Base-by-base conservation (phyloP, 2,113 vertebrate species). In the Heterochromis multidens region DNA sequence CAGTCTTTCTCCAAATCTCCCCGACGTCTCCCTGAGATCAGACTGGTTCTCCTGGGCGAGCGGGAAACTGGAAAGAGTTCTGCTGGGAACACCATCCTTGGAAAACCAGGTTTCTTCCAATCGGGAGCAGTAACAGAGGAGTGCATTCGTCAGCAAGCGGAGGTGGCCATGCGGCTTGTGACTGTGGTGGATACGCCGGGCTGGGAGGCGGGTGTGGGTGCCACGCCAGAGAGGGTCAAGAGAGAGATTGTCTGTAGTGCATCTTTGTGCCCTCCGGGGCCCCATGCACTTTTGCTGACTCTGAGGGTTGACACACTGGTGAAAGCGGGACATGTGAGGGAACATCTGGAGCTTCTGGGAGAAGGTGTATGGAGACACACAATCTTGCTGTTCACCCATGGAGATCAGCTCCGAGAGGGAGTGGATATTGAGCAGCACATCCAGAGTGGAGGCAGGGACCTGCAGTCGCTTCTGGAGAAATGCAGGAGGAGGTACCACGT, bases 51-150 rank as follows among this genome's bases (percentile, higher is more conserved):
- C 5, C 80, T 96, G 87, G 96, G 96, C 0, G 96, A 96, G 89
- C 92, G 95, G 2, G 96, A 96, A 85, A 95, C 95, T 1, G 96
- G 96, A 21, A 96, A 96, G 91, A 96, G 95, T 35, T 94, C 93
- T 4, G 94, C 95, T 0, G 95, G 93, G 13, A 95, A 95, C 9
- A 52, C 93, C 49, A 93, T 96, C 76, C 92, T 96, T 5, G 90
- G 93, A 13, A 74, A 88, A 6, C 7, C 2, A 0, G 57, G 2
- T 23, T 52, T 93, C 82, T 96, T 96, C 78, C 77, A 85, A 23
- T 62, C 87, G 0, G 92, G 91, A 4, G 54, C 19, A 1, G 95
- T 92, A 3, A 96, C 95, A 1, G 96, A 96, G 86, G 95, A 96
- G 89, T 95, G 96, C 65, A 31, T 33, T 25, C 88, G 95, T 23